Evolutionary conservation across 2,113 vertebrate species (phyloP).

Genomic region (Antechinus stuartii): DNA sequence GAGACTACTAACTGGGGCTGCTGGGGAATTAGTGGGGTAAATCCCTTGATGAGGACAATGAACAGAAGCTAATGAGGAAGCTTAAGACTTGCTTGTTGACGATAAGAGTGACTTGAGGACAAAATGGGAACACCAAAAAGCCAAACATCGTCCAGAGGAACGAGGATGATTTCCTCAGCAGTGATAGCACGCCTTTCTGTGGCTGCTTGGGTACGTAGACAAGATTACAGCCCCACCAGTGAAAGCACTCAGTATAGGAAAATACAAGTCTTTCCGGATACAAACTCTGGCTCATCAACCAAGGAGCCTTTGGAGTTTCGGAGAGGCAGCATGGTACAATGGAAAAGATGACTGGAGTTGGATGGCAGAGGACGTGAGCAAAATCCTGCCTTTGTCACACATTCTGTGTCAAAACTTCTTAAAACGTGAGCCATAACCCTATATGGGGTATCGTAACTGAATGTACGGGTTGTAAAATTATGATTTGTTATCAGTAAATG

Average conservation of each 20-base stretch:
- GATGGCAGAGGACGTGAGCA: not conserved
- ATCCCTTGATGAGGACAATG: not conserved
- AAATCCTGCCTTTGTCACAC: not conserved
- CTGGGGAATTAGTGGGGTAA: not conserved
- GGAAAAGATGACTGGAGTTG: not conserved
- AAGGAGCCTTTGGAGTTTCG: not conserved
- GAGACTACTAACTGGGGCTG: not conserved
- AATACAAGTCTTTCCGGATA: not conserved
- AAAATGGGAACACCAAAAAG: not conserved
- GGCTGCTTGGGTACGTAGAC: not conserved
- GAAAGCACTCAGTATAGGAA: not conserved
- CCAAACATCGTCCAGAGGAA: not conserved
- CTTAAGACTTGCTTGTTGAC: not conserved
- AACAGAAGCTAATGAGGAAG: not conserved
- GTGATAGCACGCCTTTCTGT: not conserved
- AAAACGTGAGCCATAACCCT: no score
- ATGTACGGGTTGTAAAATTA: no score
- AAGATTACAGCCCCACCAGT: not conserved
- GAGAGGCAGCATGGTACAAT: not conserved
- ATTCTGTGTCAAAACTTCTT: no score
- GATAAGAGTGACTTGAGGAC: not conserved
- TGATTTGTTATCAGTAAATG: no score
- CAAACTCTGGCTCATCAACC: not conserved
- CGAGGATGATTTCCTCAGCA: not conserved
- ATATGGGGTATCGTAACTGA: no score